Evolutionary conservation across 2,113 vertebrate species (phyloP).

Genomic region (Aphelocoma coerulescens): DNA sequence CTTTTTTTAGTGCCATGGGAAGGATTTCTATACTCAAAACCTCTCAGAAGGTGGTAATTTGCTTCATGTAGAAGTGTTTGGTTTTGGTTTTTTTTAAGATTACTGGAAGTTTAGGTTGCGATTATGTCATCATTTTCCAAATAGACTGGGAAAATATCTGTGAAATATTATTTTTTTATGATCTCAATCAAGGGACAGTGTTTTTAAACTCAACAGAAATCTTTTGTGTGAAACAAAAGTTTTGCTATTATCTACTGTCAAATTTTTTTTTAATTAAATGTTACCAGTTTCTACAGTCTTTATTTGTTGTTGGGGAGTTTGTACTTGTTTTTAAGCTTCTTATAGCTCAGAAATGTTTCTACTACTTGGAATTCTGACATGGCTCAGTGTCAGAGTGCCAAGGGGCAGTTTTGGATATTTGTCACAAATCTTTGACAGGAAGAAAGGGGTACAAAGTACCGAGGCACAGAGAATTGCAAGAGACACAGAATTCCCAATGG

Average conservation of each 20-base stretch:
- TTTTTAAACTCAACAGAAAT: background rate
- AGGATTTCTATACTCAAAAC: background rate
- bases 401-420: background rate
- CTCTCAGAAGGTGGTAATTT: conserved; percentile 3
- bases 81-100: background rate
- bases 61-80: background rate
- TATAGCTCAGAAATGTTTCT: background rate
- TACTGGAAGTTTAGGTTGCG: background rate
- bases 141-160: background rate
- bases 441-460: background rate
- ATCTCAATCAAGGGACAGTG: background rate
- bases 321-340: background rate
- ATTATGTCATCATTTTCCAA: background rate
- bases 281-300: background rate
- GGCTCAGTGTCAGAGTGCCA: background rate
- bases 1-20: background rate
- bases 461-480: background rate
- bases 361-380: background rate
- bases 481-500: background rate
- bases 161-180: background rate
- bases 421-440: background rate
- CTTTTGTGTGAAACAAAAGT: background rate
- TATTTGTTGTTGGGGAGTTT: background rate
- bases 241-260: background rate
- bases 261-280: background rate